Conservation (phyloP, 2,797 vertebrate species). For the Syngnathus acus region DNA sequence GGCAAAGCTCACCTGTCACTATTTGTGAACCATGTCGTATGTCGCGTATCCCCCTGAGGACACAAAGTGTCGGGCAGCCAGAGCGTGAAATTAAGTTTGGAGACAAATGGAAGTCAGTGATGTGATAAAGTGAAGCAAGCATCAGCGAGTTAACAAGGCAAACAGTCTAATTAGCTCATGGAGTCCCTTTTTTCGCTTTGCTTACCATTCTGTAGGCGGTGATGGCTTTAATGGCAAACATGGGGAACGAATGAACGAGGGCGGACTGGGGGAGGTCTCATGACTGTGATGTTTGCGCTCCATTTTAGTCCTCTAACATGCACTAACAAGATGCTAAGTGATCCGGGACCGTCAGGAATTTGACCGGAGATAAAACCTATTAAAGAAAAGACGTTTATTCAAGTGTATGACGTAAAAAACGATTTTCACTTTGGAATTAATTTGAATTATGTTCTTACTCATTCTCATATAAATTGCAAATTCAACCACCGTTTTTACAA, state of each 20-base stretch:
- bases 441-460: not conserved
- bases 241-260: slow-evolving; percentile 30
- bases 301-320: slow-evolving; percentile 3
- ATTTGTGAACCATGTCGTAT: slow-evolving; percentile 4
- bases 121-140: slow-evolving; percentile 56
- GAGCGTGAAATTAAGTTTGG: slow-evolving; percentile 64
- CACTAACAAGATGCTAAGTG: slow-evolving; percentile 4
- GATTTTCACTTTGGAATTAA: not conserved
- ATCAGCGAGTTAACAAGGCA: slow-evolving; percentile 62
- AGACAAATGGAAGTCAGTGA: slow-evolving; percentile 51
- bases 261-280: slow-evolving; percentile 14
- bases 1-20: slow-evolving; percentile 5
- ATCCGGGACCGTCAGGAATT: not conserved
- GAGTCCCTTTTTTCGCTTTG: slow-evolving; percentile 22
- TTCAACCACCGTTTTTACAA: too few relatives aligned
- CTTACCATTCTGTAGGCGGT: slow-evolving; percentile 21
- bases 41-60: slow-evolving; percentile 29
- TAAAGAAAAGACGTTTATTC: not conserved
- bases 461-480: too few relatives aligned
- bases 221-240: slow-evolving; percentile 44
- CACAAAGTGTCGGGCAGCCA: slow-evolving; percentile 51
- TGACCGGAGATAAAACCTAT: not conserved
- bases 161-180: slow-evolving; percentile 45
- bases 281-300: slow-evolving; percentile 31
- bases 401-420: not conserved